Evolutionary conservation across 2,797 vertebrate species (phyloP).

Genomic region (Pantherophis alleghaniensis): DNA sequence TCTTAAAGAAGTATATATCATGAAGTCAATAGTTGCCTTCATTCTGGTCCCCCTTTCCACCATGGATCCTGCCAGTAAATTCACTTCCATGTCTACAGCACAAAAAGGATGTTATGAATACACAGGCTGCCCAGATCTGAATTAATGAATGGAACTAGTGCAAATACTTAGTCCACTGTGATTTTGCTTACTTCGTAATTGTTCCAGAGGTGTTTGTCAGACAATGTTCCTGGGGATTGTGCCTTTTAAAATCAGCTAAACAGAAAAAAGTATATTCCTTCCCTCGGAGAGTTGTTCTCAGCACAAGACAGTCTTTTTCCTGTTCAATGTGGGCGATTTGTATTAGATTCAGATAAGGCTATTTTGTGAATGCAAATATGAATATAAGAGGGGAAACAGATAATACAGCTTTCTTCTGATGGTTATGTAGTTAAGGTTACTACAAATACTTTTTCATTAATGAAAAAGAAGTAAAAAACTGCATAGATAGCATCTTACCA

Average conservation of each 20-base stretch:
- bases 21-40: not conserved
- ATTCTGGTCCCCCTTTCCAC: not conserved
- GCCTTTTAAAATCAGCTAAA: slow-evolving; percentile 13
- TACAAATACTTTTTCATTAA: slow-evolving; percentile 42
- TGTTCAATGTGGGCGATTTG: slow-evolving; percentile 59
- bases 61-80: not conserved
- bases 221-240: not conserved
- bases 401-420: slow-evolving; percentile 48
- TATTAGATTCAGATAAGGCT: slow-evolving; percentile 64
- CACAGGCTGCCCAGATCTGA: not conserved
- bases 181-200: not conserved
- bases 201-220: not conserved
- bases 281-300: slow-evolving; percentile 51
- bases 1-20: not conserved
- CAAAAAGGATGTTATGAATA: slow-evolving; percentile 40
- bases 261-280: slow-evolving; percentile 36
- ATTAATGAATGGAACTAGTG: not conserved
- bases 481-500: slow-evolving; percentile 52
- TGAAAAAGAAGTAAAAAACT: slow-evolving; percentile 52
- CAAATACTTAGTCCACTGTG: not conserved
- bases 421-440: slow-evolving; percentile 52
- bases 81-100: slow-evolving; percentile 36
- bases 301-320: slow-evolving; percentile 52
- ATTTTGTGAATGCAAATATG: slow-evolving; percentile 66
- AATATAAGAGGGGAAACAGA: slow-evolving; percentile 53